Conservation (phyloP, 2,797 vertebrate genomes). For the Borostomias antarcticus region DNA sequence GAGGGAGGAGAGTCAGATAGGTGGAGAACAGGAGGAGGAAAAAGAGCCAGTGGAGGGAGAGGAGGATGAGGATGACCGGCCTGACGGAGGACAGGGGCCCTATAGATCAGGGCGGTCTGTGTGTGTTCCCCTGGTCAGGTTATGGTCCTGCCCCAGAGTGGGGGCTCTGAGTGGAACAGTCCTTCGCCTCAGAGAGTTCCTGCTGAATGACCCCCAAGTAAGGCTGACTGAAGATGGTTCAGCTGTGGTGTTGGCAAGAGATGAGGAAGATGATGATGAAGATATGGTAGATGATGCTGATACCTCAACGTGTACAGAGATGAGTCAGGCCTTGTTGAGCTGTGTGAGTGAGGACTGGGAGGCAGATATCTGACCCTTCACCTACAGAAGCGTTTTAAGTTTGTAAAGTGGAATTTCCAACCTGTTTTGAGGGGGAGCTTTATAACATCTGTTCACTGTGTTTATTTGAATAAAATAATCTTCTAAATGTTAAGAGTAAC, state of each 20-base stretch:
- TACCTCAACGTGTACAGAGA: constrained; percentile 24
- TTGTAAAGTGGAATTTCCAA: no score
- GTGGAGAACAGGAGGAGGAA: constrained; percentile 14
- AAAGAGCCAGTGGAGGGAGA: constrained; percentile 12
- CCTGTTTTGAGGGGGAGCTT: no score
- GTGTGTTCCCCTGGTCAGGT: constrained; percentile 77
- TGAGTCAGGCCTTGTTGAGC: background rate
- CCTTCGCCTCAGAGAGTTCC: constrained; percentile 65
- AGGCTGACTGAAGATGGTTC: constrained; percentile 74
- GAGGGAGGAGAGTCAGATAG: constrained; percentile 20
- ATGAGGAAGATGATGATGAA: constrained; percentile 27
- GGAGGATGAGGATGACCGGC: constrained; percentile 21
- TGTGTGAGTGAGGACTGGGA: constrained; percentile 68
- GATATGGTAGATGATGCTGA: constrained; percentile 32
- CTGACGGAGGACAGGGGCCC: constrained; percentile 31
- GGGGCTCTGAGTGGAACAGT: constrained; percentile 75
- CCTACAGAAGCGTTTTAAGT: no score
- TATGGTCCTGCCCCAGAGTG: constrained; percentile 82
- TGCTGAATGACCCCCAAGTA: constrained; percentile 68
- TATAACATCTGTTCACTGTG: no score
- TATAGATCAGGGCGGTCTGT: constrained; percentile 64
- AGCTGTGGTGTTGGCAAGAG: constrained; percentile 69
- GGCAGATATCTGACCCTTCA: constrained; percentile 22
- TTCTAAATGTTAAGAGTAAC: background rate
- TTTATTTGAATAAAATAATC: background rate